Conservation (phyloP, 2,797 vertebrate genomes). For the Argya squamiceps region DNA sequence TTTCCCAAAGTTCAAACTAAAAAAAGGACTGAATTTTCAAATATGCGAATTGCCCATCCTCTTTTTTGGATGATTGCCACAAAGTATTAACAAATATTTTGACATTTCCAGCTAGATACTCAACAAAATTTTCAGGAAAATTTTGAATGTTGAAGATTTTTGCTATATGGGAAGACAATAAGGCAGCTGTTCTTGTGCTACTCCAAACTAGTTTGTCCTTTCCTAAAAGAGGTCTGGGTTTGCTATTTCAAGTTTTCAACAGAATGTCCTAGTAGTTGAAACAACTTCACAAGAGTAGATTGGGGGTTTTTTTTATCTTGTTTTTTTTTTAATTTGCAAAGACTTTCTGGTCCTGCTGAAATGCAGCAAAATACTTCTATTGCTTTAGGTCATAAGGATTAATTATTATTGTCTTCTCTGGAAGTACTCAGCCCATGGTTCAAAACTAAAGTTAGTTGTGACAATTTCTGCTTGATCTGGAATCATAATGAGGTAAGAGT, state of each 20-base stretch:
- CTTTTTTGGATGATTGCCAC: not conserved
- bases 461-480: not conserved
- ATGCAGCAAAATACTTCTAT: not conserved
- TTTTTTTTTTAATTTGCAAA: not conserved
- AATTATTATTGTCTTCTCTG: not conserved
- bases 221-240: not conserved
- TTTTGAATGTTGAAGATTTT: not conserved
- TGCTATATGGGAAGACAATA: not conserved
- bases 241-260: not conserved
- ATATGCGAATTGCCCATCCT: not conserved
- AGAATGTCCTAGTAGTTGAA: not conserved
- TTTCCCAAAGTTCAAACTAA: not conserved
- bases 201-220: not conserved
- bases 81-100: not conserved
- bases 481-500: not conserved
- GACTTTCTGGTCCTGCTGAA: not conserved
- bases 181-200: not conserved
- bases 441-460: not conserved
- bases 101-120: not conserved
- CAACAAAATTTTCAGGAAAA: not conserved
- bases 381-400: not conserved
- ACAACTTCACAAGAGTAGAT: not conserved
- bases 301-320: fast-evolving
- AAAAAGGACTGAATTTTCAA: not conserved
- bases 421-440: not conserved